Evolutionary conservation across 2,113 vertebrate genomes (phyloP).

Genomic region (Siniperca knerii): DNA sequence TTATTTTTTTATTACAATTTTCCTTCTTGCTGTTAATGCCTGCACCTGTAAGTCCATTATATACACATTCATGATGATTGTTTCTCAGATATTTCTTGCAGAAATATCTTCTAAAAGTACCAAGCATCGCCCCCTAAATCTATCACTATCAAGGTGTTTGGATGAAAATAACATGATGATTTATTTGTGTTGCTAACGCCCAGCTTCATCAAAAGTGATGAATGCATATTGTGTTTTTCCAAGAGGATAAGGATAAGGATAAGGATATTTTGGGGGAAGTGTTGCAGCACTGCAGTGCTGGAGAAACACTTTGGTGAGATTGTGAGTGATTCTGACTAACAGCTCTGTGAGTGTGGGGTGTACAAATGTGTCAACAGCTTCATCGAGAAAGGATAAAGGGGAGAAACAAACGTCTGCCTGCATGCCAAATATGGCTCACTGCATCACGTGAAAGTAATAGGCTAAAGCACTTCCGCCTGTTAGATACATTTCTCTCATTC

Average conservation of each 20-base stretch:
- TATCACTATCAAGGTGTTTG: not conserved
- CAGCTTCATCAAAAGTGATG: slow-evolving; percentile 32
- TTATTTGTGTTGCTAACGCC: no score
- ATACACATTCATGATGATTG: not conserved
- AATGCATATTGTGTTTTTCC: slow-evolving; percentile 26
- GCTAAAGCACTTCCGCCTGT: slow-evolving; percentile 43
- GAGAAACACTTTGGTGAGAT: slow-evolving; percentile 39
- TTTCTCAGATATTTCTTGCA: not conserved
- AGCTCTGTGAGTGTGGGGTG: slow-evolving; percentile 12
- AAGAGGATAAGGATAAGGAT: slow-evolving; percentile 21
- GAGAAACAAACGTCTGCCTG: slow-evolving; percentile 34
- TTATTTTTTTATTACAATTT: no score
- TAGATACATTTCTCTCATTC: slow-evolving; percentile 49
- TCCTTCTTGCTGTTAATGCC: not conserved
- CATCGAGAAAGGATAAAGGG: slow-evolving; percentile 13
- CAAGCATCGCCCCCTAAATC: not conserved
- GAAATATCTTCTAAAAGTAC: not conserved
- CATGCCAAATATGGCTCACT: slow-evolving; percentile 5
- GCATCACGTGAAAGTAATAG: slow-evolving; percentile 41
- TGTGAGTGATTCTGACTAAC: slow-evolving; percentile 28
- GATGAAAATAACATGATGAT: not conserved
- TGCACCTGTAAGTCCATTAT: not conserved
- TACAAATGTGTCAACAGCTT: slow-evolving; percentile 33
- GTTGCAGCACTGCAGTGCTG: slow-evolving; percentile 70
- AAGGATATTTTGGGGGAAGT: slow-evolving; percentile 35